Base-by-base conservation (phyloP, 1,140 invertebrate genomes). In the Rhopalosiphum maidis region DNA sequence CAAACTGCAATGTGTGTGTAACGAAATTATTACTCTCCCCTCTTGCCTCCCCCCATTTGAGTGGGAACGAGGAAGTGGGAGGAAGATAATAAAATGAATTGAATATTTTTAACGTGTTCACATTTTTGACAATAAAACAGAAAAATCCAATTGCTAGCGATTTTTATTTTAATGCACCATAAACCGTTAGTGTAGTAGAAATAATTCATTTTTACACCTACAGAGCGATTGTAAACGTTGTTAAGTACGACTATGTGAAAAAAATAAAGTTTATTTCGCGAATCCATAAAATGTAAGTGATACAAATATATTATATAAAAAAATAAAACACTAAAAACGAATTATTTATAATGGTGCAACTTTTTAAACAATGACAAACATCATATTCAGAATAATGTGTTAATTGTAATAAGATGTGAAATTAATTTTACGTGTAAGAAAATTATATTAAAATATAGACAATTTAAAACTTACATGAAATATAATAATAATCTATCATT, bases 71-170 rank as follows among this genome's bases (percentile, higher is more conserved):
- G 90, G 43, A 77, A 22, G 68, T 11, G 22, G 77, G 37, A 25
- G 41, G 41, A 51, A 48, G 77, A 92, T 92, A 92, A 83, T 92
- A 91, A 92, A 92, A 92, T 37, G 85, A 92, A 92, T 92, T 83
- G 91, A 92, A 92, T 92, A 85, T 92, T 92, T 92, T 51, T 83
- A 92, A 92, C 77, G 91, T 41, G 68, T 51, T 37, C 77, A 22
- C 91, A 46, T 92, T 92, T 83, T 92, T 46, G 91, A 46, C 77
- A 92, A 92, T 92, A 92, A 92, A 92, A 82, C 91, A n/a, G 77
- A 83, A 92, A 92, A 92, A 51, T 89, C 91, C 91, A 51, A 92
- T 92, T 83, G 68, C 41, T 37, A 51, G 35, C 68, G 91, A 83
- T 43, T 91, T 68, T 77, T 91, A 91, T 92, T 92, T 83, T 92